Evolutionary conservation across 2,797 vertebrate species (phyloP), one percentile per base, ranked within the genome.

Genomic region (Eupleurogrammus muticus): DNA sequence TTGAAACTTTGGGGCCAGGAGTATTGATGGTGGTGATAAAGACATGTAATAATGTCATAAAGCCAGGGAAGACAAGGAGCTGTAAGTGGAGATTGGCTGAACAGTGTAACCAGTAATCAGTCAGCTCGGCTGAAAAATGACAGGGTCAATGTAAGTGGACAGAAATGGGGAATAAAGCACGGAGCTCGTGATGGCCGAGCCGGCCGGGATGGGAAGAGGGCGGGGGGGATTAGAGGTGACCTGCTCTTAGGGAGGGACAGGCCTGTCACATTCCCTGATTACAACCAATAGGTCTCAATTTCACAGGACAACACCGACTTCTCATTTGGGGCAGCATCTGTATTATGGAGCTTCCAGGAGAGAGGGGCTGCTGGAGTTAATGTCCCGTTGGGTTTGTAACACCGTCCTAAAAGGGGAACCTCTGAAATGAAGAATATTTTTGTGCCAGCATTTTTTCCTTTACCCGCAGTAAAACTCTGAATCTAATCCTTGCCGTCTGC

Each of bases 21-120:
- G 78, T 92, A 92, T 92, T 89, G 92, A 91, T 91, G 88, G 80
- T 3, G 66, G 87, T 87, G 84, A 93, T 92, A 92, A 93, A 92
- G 87, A 79, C 78, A 79, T 82, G 72, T 90, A 89, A 91, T 90
- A 91, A 92, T 87, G 79, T 78, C 87, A 87, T 90, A 89, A 90
- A 87, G 85, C 66, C 75, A 67, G 69, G 60, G 75, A 82, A 84
- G 89, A 90, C 82, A 81, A 82, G 80, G 79, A 70, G 75, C 82
- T 82, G 70, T 89, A 84, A 88, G 85, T 82, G 83, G 72, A 82
- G 84, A 88, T 79, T 82, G 81, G 80, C 79, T 81, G 48, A 85
- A 87, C 73, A 71, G 86, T 82, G 83, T 89, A 87, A 82, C 84
- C 79, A 71, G 86, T 84, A 84, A 91, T 91, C 89, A 86, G 84